A percentile compares a stretch with the other conserved stretches of the same genome.
Evolutionary conservation across 92 coral and sea anemone species (phyloP).

Genomic region (Palythoa caribaeorum): DNA sequence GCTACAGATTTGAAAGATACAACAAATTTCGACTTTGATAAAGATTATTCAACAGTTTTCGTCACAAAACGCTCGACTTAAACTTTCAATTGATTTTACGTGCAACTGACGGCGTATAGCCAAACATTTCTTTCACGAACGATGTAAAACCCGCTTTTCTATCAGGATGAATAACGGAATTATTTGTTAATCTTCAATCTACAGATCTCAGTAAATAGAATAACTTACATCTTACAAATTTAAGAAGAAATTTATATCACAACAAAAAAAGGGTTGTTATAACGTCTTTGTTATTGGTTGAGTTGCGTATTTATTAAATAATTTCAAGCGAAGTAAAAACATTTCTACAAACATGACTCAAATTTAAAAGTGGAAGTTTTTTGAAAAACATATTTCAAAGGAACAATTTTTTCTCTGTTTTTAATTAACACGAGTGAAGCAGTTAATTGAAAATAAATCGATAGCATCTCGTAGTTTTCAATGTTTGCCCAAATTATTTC

Average conservation of each 20-base stretch:
- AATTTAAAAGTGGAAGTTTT: slow-evolving; percentile 1
- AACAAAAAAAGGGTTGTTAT: not conserved
- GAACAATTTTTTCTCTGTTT: not conserved
- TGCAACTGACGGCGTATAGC: not conserved
- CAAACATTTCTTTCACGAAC: not conserved
- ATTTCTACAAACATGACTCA: not conserved
- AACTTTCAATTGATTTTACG: not conserved
- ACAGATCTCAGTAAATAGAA: not conserved
- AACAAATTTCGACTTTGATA: slow-evolving; percentile 38
- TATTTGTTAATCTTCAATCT: not conserved
- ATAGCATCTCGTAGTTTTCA: slow-evolving; percentile 21
- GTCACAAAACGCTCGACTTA: not conserved
- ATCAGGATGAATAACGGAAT: not conserved
- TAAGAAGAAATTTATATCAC: not conserved
- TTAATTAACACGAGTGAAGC: not conserved
- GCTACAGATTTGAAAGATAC: slow-evolving; percentile 22
- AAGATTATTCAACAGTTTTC: slow-evolving; percentile 18
- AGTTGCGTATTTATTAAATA: not conserved
- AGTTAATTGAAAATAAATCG: slow-evolving; percentile 11
- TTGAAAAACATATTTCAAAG: not conserved
- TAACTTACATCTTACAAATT: not conserved
- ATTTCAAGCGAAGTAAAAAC: not conserved
- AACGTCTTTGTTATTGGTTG: not conserved
- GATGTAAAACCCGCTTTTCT: not conserved
- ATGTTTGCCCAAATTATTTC: slow-evolving; percentile 43